A percentile compares a stretch with the other conserved stretches of the same genome.
phyloP scores from a whole-genome alignment of 2,888 invertebrate species.

The Bombylius discolor region DNA sequence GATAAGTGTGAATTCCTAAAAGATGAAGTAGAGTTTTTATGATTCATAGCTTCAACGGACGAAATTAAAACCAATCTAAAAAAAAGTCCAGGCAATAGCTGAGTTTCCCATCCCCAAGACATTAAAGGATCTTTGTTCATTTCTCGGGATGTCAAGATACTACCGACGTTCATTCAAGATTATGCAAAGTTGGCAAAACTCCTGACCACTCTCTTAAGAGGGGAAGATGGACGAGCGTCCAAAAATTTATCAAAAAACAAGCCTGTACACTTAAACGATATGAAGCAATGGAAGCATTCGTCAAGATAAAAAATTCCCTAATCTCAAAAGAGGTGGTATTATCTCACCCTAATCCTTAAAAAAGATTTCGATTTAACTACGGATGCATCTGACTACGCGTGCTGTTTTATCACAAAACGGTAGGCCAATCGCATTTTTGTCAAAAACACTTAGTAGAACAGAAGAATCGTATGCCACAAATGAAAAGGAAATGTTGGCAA shows the following conservation, averaged over 20 bases:
- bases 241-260: neutral
- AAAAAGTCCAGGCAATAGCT: constrained; percentile 15
- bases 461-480: neutral
- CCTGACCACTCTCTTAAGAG: constrained; percentile 3
- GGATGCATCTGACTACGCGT: constrained; percentile 7
- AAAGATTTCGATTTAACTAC: constrained; percentile 2
- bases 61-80: constrained; percentile 12
- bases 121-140: constrained; percentile 11
- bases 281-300: constrained; percentile 6
- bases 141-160: constrained; percentile 13
- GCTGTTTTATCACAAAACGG: constrained; percentile 1
- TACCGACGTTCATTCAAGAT: constrained; percentile 14
- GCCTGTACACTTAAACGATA: neutral
- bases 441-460: neutral
- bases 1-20: constrained; percentile 19
- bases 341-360: neutral
- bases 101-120: constrained; percentile 14
- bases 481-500: constrained; percentile 15
- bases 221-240: neutral
- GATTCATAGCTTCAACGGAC: constrained; percentile 17
- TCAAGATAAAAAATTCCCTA: constrained; percentile 1
- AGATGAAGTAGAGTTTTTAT: constrained; percentile 22
- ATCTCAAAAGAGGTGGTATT: neutral
- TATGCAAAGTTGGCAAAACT: constrained; percentile 11
- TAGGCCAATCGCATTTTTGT: constrained; percentile 6